These are phyloP conservation scores for Choristoneura rosaceana DNA, from an alignment of 2,888 invertebrate species.

Conservation along the genomic window DNA sequence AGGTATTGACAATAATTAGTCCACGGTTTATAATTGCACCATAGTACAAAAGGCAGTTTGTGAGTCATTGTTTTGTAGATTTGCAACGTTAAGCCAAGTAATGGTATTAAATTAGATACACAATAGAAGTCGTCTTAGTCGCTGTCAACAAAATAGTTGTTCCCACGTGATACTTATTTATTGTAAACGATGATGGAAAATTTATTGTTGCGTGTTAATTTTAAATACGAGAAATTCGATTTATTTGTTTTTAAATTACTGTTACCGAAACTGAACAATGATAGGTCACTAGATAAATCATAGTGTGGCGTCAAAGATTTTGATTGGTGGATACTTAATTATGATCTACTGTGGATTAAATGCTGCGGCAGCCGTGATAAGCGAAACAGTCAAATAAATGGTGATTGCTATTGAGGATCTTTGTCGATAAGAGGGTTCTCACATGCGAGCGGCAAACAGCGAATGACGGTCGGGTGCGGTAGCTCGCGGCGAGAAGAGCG, in stretches of 20 bases:
- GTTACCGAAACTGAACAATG: not conserved
- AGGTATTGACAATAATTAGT: conserved; percentile 43
- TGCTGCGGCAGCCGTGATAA: conserved; percentile 64
- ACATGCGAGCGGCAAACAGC: conserved; percentile 54
- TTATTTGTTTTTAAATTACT: not conserved
- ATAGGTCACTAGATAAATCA: conserved; percentile 4
- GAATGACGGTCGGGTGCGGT: conserved; percentile 56
- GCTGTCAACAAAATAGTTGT: conserved; percentile 4
- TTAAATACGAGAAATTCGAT: not conserved
- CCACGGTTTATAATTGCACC: conserved; percentile 43
- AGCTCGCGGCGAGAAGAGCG: conserved; percentile 62
- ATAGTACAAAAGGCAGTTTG: conserved; percentile 38
- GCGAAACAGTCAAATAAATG: conserved; percentile 71
- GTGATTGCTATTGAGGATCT: conserved; percentile 72
- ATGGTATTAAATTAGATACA: conserved; percentile 21
- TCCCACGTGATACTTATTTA: conserved; percentile 9
- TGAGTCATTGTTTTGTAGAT: conserved; percentile 20
- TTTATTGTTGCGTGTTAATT: not conserved
- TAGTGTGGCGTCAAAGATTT: conserved; percentile 8
- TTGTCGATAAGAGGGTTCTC: conserved; percentile 74
- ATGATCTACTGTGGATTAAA: conserved; percentile 26
- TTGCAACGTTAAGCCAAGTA: conserved; percentile 19
- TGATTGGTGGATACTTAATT: conserved; percentile 18
- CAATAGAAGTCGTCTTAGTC: not conserved
- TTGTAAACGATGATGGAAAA: not conserved